Conservation (phyloP, 2,888 invertebrate genomes). For the Ophion costatus region DNA sequence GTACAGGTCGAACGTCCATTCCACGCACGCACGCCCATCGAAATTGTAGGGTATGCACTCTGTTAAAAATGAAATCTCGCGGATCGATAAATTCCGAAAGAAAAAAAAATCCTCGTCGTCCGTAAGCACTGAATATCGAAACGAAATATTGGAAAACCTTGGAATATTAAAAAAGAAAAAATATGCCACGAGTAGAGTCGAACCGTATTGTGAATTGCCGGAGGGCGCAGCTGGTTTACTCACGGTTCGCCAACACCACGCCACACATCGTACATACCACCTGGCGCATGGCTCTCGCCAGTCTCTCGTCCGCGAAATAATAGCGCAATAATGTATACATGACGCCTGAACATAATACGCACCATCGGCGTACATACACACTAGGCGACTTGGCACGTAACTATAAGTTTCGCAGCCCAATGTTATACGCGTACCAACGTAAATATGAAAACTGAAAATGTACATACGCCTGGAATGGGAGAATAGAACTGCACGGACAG, state of each 20-base stretch:
- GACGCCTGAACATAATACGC: conserved; percentile 49
- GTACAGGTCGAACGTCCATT: too few species aligned
- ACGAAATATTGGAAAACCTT: background rate
- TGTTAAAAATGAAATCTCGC: background rate
- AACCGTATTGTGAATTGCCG: background rate
- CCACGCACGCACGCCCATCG: too few species aligned
- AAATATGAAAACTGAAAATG: conserved; percentile 48
- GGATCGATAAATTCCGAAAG: background rate
- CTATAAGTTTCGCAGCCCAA: conserved; percentile 27
- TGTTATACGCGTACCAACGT: conserved; percentile 28
- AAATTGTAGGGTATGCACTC: too few species aligned
- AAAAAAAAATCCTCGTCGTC: background rate
- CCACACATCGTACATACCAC: conserved; percentile 44
- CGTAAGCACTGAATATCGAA: background rate
- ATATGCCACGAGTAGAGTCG: background rate
- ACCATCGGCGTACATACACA: conserved; percentile 24
- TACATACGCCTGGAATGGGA: conserved; percentile 22
- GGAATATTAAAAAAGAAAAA: background rate
- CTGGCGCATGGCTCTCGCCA: conserved; percentile 26
- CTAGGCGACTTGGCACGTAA: conserved; percentile 42
- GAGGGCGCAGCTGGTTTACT: conserved; percentile 34
- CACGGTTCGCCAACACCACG: conserved; percentile 38
- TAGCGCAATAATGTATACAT: conserved; percentile 50
- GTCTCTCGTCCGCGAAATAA: conserved; percentile 54
- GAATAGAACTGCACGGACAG: conserved; percentile 29